Conservation (phyloP, 1,140 invertebrate genomes). For the Bactericera cockerelli region DNA sequence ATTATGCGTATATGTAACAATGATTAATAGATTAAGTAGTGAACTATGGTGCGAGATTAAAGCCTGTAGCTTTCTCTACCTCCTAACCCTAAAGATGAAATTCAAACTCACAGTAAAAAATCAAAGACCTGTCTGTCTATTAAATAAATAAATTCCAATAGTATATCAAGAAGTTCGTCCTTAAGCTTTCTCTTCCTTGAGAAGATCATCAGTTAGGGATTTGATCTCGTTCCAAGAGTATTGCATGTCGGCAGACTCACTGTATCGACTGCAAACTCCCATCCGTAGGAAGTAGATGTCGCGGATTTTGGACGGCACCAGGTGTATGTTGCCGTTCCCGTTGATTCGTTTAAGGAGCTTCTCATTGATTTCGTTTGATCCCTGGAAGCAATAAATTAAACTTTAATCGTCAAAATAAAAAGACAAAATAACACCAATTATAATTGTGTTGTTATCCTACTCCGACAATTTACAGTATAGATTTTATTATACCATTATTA, state of each 20-base stretch:
- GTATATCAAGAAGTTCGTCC: no score
- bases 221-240: conserved; percentile 76
- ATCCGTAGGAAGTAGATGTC: conserved; percentile 76
- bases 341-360: conserved; percentile 72
- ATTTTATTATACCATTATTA: no score
- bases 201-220: not conserved
- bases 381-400: conserved; percentile 37
- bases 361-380: conserved; percentile 70
- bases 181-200: not conserved
- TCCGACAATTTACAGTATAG: no score
- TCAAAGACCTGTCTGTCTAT: no score
- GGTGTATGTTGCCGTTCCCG: conserved; percentile 77
- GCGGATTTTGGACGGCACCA: conserved; percentile 80
- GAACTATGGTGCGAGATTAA: no score
- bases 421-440: not conserved
- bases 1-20: no score
- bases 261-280: conserved; percentile 76
- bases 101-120: no score
- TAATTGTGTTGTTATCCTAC: no score
- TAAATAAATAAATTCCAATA: no score
- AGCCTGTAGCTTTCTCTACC: no score
- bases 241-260: conserved; percentile 64
- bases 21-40: no score
- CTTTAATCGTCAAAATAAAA: conserved; percentile 4
- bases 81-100: no score